These are phyloP conservation scores for Callospermophilus lateralis DNA, from an alignment of 2,113 vertebrate genomes.

Conservation along the genomic window DNA sequence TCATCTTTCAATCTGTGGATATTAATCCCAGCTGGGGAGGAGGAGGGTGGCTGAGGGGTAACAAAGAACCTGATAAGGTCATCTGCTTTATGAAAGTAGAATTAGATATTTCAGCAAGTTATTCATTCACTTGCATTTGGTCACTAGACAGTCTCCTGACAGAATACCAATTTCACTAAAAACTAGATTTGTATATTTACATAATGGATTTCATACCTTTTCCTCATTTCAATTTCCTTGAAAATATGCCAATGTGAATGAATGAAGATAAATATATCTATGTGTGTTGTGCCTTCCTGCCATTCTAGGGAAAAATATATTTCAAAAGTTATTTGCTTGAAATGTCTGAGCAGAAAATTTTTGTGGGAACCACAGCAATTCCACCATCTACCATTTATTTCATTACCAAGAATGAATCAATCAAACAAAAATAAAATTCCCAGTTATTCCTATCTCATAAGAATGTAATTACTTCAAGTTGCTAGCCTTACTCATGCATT, in stretches of 20 bases:
- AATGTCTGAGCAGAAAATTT: slow-evolving; percentile 39
- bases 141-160: background rate
- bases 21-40: background rate
- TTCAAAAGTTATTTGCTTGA: slow-evolving; percentile 62
- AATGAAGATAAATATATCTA: slow-evolving; percentile 52
- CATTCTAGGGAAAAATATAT: slow-evolving; percentile 30
- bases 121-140: slow-evolving; percentile 46
- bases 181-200: slow-evolving; percentile 40
- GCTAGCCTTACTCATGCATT: background rate
- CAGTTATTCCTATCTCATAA: background rate
- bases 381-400: slow-evolving; percentile 6
- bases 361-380: slow-evolving; percentile 30
- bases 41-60: background rate
- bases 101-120: slow-evolving; percentile 42
- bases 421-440: slow-evolving; percentile 8
- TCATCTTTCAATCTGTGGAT: background rate
- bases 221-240: slow-evolving; percentile 54
- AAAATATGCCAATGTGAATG: slow-evolving; percentile 54
- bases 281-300: background rate
- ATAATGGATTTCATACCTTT: slow-evolving; percentile 57
- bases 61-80: background rate
- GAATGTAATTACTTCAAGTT: background rate
- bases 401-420: slow-evolving; percentile 31
- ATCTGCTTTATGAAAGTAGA: slow-evolving; percentile 14
- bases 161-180: slow-evolving; percentile 58